Evolutionary conservation across 2,888 invertebrate species (phyloP).

Genomic region (Melanchra persicariae): DNA sequence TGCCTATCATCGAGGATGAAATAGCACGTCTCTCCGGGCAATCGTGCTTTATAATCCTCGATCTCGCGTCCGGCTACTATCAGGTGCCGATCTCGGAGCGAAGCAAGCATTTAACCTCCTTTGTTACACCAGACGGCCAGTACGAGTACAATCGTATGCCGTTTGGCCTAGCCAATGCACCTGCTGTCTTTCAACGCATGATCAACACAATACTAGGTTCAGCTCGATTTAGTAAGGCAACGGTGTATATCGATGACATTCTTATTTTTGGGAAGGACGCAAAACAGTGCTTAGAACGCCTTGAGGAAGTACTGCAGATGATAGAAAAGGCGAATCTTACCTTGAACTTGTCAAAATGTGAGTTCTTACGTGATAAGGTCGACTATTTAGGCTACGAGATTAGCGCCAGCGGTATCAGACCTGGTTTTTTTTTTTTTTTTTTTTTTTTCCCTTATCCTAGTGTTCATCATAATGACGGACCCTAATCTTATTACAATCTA

Average conservation of each 20-base stretch:
- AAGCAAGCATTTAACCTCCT: no score
- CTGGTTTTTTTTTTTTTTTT: no score
- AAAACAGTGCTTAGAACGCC: not conserved
- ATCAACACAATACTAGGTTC: constrained; percentile 43
- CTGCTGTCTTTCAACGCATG: constrained; percentile 27
- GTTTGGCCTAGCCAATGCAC: constrained; percentile 1
- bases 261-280: constrained; percentile 3
- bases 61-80: no score
- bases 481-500: no score
- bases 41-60: no score
- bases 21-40: no score
- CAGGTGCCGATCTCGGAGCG: no score
- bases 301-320: not conserved
- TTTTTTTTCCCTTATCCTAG: no score
- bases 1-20: no score
- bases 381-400: constrained; percentile 1
- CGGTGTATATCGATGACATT: constrained; percentile 24
- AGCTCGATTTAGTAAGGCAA: constrained; percentile 10
- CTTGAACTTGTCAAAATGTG: not conserved
- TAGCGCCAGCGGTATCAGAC: not conserved
- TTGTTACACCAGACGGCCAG: no score
- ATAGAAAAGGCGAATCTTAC: not conserved
- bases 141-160: no score
- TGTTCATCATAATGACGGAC: no score
- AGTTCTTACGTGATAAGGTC: not conserved